A percentile compares a stretch with the other conserved stretches of the same genome.
Conservation (phyloP, 2,113 vertebrate genomes). For the Datnioides undecimradiatus region DNA sequence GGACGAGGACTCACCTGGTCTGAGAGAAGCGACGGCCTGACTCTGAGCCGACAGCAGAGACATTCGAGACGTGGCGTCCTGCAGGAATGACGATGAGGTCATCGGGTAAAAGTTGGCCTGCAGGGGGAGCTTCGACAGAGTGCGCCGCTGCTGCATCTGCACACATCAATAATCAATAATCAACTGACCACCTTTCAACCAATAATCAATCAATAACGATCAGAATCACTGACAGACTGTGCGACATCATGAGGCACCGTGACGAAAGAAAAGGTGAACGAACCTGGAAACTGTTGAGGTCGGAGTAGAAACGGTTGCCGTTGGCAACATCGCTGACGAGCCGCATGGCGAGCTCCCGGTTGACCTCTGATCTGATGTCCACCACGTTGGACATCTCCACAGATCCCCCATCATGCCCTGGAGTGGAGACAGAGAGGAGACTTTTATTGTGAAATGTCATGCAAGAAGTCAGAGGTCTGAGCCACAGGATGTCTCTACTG, state of each 20-base stretch:
- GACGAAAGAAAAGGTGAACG: background rate
- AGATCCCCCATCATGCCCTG: slow-evolving; percentile 84
- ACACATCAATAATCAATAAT: background rate
- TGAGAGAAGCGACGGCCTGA: slow-evolving; percentile 88
- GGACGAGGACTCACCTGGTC: slow-evolving; percentile 81
- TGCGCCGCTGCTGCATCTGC: slow-evolving; percentile 91
- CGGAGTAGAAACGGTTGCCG: slow-evolving; percentile 89
- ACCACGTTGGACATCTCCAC: slow-evolving; percentile 92
- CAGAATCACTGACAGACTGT: too few species aligned
- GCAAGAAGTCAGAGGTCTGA: too few species aligned
- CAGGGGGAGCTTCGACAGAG: slow-evolving; percentile 89
- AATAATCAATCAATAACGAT: background rate
- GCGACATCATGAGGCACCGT: background rate
- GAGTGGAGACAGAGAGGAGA: background rate
- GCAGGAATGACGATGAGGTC: slow-evolving; percentile 90
- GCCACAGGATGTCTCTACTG: background rate
- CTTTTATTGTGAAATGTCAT: slow-evolving; percentile 10
- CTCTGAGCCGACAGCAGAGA: slow-evolving; percentile 92
- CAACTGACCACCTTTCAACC: too few species aligned
- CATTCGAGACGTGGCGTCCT: slow-evolving; percentile 85
- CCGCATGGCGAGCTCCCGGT: slow-evolving; percentile 93
- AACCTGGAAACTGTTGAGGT: slow-evolving; percentile 97
- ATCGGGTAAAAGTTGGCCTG: slow-evolving; percentile 96
- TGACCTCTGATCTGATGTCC: slow-evolving; percentile 91
- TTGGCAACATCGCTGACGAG: slow-evolving; percentile 88